These are phyloP conservation scores for Cepaea hortensis DNA, from an alignment of 2,888 invertebrate genomes.

Conservation along the genomic window DNA sequence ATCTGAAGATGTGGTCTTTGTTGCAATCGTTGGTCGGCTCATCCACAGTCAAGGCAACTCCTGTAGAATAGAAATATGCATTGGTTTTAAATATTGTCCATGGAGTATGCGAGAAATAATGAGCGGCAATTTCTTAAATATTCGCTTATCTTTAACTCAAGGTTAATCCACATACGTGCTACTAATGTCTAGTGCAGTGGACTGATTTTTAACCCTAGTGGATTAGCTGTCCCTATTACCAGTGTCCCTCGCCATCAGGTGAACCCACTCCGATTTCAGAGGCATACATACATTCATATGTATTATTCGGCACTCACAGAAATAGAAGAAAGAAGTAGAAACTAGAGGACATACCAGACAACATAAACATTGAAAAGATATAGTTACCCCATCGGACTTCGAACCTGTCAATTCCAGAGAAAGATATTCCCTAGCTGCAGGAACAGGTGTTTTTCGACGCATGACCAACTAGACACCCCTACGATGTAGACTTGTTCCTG, in stretches of 20 bases:
- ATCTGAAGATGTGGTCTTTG: conserved; percentile 54
- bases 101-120: not conserved
- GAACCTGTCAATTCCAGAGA: no score
- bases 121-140: not conserved
- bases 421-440: no score
- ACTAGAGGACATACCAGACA: no score
- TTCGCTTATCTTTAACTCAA: not conserved
- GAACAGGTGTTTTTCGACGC: no score
- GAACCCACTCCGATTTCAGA: not conserved
- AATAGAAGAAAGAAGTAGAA: no score
- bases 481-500: no score
- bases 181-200: not conserved
- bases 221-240: no score
- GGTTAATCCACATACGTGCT: not conserved
- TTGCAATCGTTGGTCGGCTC: conserved; percentile 24
- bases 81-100: not conserved
- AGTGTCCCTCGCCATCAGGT: no score
- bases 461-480: no score
- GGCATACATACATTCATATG: not conserved
- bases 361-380: no score
- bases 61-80: not conserved
- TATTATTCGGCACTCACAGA: no score
- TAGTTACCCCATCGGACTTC: not conserved
- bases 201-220: not conserved
- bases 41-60: not conserved